phyloP scores from a whole-genome alignment of 2,113 vertebrate species.

The Gopherus flavomarginatus region DNA sequence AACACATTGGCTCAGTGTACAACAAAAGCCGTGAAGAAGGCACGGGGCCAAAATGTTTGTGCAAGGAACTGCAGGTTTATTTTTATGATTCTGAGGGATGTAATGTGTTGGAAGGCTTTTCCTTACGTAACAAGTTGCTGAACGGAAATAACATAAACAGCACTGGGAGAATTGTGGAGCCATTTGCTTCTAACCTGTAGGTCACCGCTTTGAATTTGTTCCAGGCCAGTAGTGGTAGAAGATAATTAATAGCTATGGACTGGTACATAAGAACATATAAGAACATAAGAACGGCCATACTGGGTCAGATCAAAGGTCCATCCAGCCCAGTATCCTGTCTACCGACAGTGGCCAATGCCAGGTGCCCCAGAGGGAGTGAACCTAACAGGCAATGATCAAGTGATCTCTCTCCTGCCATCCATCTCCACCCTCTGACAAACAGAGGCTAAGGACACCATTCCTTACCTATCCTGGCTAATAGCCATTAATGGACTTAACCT shows the following conservation, averaged over 20 bases:
- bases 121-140: background rate
- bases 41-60: background rate
- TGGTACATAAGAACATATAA: too few species aligned
- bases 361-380: too few species aligned
- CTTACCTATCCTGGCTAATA: too few species aligned
- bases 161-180: background rate
- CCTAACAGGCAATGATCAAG: too few species aligned
- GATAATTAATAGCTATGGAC: background rate
- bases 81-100: background rate
- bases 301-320: too few species aligned
- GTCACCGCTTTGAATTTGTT: fast-evolving
- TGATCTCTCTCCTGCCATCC: too few species aligned
- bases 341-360: too few species aligned
- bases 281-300: too few species aligned
- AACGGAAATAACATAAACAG: background rate
- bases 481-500: too few species aligned
- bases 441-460: too few species aligned
- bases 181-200: background rate
- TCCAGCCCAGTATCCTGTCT: too few species aligned
- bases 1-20: background rate
- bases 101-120: background rate
- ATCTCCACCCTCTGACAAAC: too few species aligned
- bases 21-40: background rate
- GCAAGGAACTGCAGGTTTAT: background rate
- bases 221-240: background rate